Conservation (phyloP, 2,797 vertebrate genomes). For the Varecia variegata region DNA sequence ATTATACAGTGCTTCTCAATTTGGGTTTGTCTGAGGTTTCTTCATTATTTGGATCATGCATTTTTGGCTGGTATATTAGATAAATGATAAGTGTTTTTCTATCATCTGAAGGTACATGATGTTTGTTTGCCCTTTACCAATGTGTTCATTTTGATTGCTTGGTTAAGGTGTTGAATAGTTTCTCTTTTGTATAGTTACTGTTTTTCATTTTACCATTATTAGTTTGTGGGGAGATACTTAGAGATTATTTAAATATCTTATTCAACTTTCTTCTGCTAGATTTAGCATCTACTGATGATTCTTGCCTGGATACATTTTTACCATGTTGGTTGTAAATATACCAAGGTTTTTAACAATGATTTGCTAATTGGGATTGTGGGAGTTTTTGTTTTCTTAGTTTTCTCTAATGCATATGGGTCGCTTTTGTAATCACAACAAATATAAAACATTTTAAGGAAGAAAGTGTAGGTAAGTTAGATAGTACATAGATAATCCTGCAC, state of each 20-base stretch:
- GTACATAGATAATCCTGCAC: neutral
- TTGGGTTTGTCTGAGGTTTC: slow-evolving; percentile 7
- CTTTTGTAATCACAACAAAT: slow-evolving; percentile 45
- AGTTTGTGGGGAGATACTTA: slow-evolving; percentile 1
- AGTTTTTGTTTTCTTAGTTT: neutral
- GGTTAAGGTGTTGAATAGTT: neutral
- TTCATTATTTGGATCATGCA: slow-evolving; percentile 23
- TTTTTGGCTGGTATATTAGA: neutral
- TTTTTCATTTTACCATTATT: slow-evolving; percentile 49
- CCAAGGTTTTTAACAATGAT: neutral
- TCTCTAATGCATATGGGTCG: neutral
- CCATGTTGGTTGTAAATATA: neutral
- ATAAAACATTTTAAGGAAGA: neutral
- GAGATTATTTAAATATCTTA: slow-evolving; percentile 13
- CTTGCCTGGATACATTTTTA: slow-evolving; percentile 21
- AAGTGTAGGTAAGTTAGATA: slow-evolving; percentile 7
- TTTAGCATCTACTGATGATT: neutral
- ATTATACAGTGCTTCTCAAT: neutral
- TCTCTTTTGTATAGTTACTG: neutral
- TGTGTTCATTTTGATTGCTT: slow-evolving; percentile 41
- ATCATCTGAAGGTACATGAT: neutral
- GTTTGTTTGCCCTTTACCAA: neutral
- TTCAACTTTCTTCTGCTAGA: neutral
- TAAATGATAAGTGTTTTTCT: neutral
- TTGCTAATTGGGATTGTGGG: slow-evolving; percentile 12